phyloP scores from a whole-genome alignment of 1,140 invertebrate genomes.

The Cepaea nemoralis region DNA sequence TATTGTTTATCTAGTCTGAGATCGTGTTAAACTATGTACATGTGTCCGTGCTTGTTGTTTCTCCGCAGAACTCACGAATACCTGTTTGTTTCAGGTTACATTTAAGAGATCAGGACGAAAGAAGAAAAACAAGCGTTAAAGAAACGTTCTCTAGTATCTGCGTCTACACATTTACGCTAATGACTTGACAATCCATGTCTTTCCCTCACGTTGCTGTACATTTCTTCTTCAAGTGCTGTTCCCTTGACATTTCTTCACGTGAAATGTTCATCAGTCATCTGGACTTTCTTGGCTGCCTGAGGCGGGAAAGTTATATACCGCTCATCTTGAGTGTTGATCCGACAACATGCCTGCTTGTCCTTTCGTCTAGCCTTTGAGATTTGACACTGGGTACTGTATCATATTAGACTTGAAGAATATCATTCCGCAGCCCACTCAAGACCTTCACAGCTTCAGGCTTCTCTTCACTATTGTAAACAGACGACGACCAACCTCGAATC shows the following conservation, averaged over 20 bases:
- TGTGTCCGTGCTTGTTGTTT: no score
- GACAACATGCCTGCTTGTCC: not conserved
- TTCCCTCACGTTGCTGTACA: no score
- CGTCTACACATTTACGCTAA: no score
- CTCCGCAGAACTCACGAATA: no score
- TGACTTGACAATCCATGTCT: no score
- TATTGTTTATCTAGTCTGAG: no score
- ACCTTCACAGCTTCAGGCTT: not conserved
- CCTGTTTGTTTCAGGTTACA: no score
- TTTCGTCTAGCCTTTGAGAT: not conserved
- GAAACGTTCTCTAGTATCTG: no score
- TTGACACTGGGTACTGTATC: conserved; percentile 8
- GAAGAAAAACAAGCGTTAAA: no score
- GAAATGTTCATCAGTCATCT: not conserved
- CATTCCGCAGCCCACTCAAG: not conserved
- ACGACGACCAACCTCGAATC: no score
- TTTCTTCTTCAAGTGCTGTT: not conserved
- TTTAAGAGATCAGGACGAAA: no score
- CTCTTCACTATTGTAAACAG: not conserved
- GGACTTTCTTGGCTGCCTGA: not conserved
- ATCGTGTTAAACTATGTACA: no score
- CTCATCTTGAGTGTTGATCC: not conserved
- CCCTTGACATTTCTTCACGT: not conserved
- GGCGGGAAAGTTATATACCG: not conserved
- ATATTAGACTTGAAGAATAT: not conserved